Evolutionary conservation across 2,888 invertebrate species (phyloP).

Genomic region (Synanthedon formicaeformis): DNA sequence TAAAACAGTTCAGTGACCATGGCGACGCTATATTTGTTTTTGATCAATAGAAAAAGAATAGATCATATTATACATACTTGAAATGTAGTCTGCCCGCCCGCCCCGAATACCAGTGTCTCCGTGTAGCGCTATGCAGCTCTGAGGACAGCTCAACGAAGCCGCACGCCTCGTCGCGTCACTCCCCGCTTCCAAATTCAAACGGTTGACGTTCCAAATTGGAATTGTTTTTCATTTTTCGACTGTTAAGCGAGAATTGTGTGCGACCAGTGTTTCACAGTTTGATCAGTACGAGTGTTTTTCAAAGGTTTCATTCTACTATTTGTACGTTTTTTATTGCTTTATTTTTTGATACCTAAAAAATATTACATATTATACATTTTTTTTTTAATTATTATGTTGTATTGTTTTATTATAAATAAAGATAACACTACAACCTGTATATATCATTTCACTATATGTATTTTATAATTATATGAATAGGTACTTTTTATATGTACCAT

Average conservation of each 20-base stretch:
- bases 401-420: background rate
- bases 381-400: background rate
- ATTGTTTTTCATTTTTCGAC: conserved; percentile 62
- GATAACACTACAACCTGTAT: background rate
- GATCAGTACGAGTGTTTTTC: conserved; percentile 1
- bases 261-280: conserved; percentile 42
- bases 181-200: conserved; percentile 51
- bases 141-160: conserved; percentile 20
- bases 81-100: background rate
- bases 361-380: background rate
- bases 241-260: conserved; percentile 41
- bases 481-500: too few relatives aligned
- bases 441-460: background rate
- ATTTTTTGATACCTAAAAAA: background rate
- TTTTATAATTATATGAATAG: too few relatives aligned
- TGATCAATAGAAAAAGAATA: too few relatives aligned
- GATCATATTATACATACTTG: too few relatives aligned
- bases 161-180: conserved; percentile 18
- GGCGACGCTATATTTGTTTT: too few relatives aligned
- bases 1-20: too few relatives aligned
- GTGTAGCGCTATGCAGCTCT: conserved; percentile 26
- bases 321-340: background rate
- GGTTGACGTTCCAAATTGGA: conserved; percentile 62
- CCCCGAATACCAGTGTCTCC: background rate
- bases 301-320: background rate